Base-by-base conservation (phyloP, 2,888 invertebrate genomes). In the Ophion obscuratus region DNA sequence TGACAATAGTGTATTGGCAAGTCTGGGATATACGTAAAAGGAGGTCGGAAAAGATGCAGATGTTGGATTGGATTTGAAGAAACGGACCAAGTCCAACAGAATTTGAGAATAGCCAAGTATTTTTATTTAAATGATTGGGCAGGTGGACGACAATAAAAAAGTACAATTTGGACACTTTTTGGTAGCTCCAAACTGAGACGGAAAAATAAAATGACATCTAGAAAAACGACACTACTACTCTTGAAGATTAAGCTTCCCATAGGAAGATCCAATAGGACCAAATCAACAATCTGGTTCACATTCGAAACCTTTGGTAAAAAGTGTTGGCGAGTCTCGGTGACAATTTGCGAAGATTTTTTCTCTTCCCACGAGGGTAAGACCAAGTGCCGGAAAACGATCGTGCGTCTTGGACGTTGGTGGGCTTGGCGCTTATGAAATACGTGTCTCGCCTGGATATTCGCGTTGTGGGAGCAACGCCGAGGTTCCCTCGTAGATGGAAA, bases 351-450 rank as follows among this genome's bases (percentile, higher is more conserved):
- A 66, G 59, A 67, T 57, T 62, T 66, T 5, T 66, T 57, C 36
- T 64, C 71, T 86, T 86, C 86, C 64, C 86, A 83, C 83, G 80
- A 66, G 47, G 53, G 61, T 66, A 31, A 77, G 68, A 80, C 14
- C n/a, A 81, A 68, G 66, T 31, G 79, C 66, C 75, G 67, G 67
- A 85, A 82, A 78, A 83, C 75, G 64, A 83, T 83, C 71, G 85
- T 80, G 44, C 67, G 79, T 83, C 83, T 83, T 74, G 71, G 77
- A 70, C 61, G 81, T 62, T 76, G 71, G 67, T 64, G 85, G 71
- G 66, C 83, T 57, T 85, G 88, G 88, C 91, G 91, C 91, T 93
- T 93, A 92, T 93, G 92, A 93, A 93, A 92, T 92, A 93, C 92
- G 92, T 92, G 92, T 92, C 89, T 91, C 88, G 92, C 91, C 89